These are phyloP conservation scores for Ctenomys sociabilis DNA, from an alignment of 2,113 vertebrate species.

Conservation along the genomic window DNA sequence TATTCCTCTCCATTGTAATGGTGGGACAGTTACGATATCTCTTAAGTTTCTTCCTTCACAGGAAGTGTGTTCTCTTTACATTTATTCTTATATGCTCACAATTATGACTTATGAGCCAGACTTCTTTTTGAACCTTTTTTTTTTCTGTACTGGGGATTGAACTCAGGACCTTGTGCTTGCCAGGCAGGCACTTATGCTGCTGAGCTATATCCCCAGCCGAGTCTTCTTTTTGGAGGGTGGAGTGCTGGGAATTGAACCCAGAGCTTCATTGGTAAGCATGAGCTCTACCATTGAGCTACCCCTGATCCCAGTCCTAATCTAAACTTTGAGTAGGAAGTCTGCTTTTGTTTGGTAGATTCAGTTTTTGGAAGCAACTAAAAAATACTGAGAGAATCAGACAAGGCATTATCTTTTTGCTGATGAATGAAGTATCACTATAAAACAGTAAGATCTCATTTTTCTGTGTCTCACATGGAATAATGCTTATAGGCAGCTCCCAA, in stretches of 20 bases:
- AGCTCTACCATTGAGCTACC: background rate
- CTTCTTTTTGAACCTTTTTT: background rate
- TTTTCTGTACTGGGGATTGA: too few relatives aligned
- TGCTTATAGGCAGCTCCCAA: constrained; percentile 40
- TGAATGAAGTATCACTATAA: constrained; percentile 1
- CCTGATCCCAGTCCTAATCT: background rate
- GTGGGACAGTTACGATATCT: constrained; percentile 5
- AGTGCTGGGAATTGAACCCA: background rate
- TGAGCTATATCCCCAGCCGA: too few relatives aligned
- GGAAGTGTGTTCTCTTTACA: constrained; percentile 41
- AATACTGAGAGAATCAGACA: constrained; percentile 38
- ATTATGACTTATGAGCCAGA: background rate
- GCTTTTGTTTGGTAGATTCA: constrained; percentile 46
- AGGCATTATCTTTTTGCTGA: constrained; percentile 17
- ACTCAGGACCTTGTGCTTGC: too few relatives aligned
- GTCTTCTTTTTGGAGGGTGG: background rate
- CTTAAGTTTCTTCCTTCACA: constrained; percentile 30
- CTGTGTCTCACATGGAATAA: background rate
- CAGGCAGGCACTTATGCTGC: too few relatives aligned
- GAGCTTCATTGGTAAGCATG: background rate
- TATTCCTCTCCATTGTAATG: constrained; percentile 12
- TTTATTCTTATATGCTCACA: constrained; percentile 43
- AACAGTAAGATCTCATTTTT: constrained; percentile 47
- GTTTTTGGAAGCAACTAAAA: constrained; percentile 37
- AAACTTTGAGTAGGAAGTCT: background rate